Percentiles rank a stretch among this genome's conserved stretches.
Conservation (phyloP, 2,113 vertebrate species). For the Tragulus kanchil region DNA sequence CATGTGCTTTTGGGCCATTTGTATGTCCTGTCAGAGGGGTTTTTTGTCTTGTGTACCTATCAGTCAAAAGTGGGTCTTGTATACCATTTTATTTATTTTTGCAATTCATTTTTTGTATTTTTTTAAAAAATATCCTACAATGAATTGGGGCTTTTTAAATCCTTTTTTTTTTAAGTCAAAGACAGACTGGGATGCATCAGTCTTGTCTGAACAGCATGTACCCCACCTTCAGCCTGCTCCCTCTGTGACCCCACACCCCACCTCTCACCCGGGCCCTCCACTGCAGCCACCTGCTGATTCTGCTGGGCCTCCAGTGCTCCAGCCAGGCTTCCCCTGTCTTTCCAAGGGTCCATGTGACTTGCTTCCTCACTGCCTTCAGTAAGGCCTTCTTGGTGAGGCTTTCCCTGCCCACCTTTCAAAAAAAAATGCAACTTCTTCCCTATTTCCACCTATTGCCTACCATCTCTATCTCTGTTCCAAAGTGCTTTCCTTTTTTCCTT, state of each 20-base stretch:
- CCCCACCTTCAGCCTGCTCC: no score
- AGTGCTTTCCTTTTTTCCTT: neutral
- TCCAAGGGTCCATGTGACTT: accelerated
- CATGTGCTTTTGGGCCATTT: no score
- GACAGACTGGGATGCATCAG: neutral
- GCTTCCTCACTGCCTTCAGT: neutral
- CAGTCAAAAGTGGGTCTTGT: neutral
- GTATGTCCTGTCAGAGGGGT: no score
- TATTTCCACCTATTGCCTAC: neutral
- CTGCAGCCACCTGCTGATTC: no score
- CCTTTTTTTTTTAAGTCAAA: neutral
- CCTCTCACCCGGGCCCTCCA: no score
- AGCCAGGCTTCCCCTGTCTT: neutral
- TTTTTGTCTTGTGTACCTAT: neutral
- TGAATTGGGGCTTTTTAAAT: neutral
- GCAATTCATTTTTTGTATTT: neutral
- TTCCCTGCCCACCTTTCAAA: neutral
- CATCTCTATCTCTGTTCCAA: neutral
- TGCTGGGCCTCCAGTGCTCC: neutral
- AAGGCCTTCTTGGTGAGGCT: neutral
- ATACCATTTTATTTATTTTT: neutral
- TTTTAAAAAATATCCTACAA: neutral
- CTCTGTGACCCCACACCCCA: neutral
- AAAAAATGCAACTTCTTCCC: neutral
- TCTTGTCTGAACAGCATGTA: neutral